Percentiles rank a stretch among this genome's conserved stretches.
Evolutionary conservation across 2,888 invertebrate species (phyloP).

Genomic region (Adelphocoris suturalis): DNA sequence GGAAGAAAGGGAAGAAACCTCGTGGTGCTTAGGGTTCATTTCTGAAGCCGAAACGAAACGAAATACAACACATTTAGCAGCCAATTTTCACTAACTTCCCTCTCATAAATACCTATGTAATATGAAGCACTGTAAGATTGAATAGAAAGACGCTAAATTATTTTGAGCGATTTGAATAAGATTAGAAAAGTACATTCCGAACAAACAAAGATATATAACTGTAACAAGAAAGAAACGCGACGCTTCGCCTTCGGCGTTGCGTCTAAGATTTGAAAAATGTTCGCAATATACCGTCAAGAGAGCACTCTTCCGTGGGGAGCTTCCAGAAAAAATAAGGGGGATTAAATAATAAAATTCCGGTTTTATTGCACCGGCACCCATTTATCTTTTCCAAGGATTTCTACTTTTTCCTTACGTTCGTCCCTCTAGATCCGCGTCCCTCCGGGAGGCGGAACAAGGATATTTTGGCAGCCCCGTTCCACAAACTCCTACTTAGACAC

Average conservation of each 20-base stretch:
- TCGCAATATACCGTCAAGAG: background rate
- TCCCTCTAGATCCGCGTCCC: background rate
- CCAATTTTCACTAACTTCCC: too few species aligned
- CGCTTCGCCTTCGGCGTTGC: background rate
- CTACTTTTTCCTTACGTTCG: background rate
- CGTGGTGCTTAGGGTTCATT: too few species aligned
- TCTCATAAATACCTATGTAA: too few species aligned
- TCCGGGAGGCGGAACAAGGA: background rate
- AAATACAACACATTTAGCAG: too few species aligned
- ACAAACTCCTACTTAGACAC: conserved; percentile 1
- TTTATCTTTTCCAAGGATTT: conserved; percentile 48
- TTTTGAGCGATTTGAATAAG: too few species aligned
- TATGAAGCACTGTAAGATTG: too few species aligned
- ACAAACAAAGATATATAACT: conserved; percentile 3
- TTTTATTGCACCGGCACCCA: conserved; percentile 40
- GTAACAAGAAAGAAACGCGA: background rate
- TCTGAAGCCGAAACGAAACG: too few species aligned
- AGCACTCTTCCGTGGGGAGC: conserved; percentile 1
- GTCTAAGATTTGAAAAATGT: conserved; percentile 8
- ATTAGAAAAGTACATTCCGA: background rate
- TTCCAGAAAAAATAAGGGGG: conserved; percentile 45
- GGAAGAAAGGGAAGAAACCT: too few species aligned
- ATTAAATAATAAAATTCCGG: conserved; percentile 54
- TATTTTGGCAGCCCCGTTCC: background rate
- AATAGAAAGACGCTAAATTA: too few species aligned